These are phyloP conservation scores for Echinops telfairi DNA, from an alignment of 2,113 vertebrate species.

Conservation along the genomic window DNA sequence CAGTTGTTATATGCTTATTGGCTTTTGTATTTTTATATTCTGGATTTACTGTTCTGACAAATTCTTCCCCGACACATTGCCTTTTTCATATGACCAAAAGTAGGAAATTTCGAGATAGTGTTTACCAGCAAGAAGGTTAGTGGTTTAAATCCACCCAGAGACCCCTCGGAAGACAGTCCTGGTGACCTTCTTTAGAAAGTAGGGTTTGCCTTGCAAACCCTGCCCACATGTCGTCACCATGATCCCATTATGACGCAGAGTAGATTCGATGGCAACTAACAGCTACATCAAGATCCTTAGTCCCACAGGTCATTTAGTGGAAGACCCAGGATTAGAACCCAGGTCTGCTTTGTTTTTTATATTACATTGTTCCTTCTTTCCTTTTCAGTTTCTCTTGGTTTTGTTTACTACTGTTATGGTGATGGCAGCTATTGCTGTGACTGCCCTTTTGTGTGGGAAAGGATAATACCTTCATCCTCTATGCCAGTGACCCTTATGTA, in stretches of 20 bases:
- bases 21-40: background rate
- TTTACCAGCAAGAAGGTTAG: background rate
- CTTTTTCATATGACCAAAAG: background rate
- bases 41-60: background rate
- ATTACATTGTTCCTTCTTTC: background rate
- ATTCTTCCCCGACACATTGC: background rate
- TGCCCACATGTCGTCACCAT: background rate
- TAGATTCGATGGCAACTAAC: background rate
- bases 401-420: background rate
- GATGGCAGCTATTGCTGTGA: background rate
- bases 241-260: background rate
- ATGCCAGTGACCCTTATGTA: background rate
- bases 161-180: background rate
- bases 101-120: background rate
- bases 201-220: background rate
- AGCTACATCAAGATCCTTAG: background rate
- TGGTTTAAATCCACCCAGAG: background rate
- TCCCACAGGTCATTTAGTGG: background rate
- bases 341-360: background rate
- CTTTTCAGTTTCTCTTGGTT: background rate
- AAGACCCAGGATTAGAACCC: background rate
- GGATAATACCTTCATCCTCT: background rate
- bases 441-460: background rate
- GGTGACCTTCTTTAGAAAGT: background rate
- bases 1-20: conserved; percentile 22